Base-by-base conservation (phyloP, 53 echinoderm and acorn worm species). In the Paracentrotus lividus region DNA sequence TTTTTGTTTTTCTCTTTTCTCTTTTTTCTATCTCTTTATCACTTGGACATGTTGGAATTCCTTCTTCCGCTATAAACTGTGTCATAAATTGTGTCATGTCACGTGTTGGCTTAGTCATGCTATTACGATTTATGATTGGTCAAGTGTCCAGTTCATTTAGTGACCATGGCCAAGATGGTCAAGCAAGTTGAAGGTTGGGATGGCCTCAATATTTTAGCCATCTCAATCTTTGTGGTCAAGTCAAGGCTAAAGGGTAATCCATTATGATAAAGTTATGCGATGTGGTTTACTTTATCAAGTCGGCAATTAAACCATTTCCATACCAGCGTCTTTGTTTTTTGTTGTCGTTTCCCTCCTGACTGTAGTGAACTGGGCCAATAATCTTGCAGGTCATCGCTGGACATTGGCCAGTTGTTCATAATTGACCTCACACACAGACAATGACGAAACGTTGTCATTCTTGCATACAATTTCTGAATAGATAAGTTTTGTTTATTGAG, bases 81-180 rank as follows among this genome's bases (percentile, higher is more conserved):
- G 31, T 69, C n/a, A n/a, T n/a, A n/a, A n/a, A n/a, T n/a, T n/a
- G 16, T 34, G 69, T 69, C 69, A 69, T 36, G 69, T 69, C 69
- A 69, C 69, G 69, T 69, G 69, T 16, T 18, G 36, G 8, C 69
- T 69, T 69, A 69, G 69, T 69, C 69, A 69, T 69, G 16, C 38
- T 15, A 69, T 69, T 31, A 69, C 18, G 31, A 38, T 69, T 69
- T 36, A 69, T 69, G 69, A 69, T 36, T 31, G 69, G 69, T 69
- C 69, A 69, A 69, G 69, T 69, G 69, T 69, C 69, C 69, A 69
- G 69, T 36, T 69, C 69, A 69, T 7, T 38, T 38, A 36, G 27
- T 49, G 87, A 32, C 87, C 87, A 87, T 87, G 87, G 87, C 58
- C 87, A 56, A 87, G 57, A 87, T 87, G 56, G 8, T 27, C 29